phyloP scores from a whole-genome alignment of 2,113 vertebrate genomes.

The Agapornis roseicollis region DNA sequence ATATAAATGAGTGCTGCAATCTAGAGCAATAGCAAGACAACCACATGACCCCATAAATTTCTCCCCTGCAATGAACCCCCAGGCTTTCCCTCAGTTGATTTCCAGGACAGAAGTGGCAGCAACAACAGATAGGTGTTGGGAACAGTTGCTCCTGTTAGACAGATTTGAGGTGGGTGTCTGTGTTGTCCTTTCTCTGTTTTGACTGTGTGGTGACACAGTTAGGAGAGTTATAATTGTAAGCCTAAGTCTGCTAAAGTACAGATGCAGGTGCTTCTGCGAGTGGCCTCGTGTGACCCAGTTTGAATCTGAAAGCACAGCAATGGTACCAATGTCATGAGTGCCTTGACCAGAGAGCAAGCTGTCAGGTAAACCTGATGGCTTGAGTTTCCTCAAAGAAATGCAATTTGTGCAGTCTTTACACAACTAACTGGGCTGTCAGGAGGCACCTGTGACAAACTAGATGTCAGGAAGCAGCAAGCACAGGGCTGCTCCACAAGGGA shows the following conservation, averaged over 20 bases:
- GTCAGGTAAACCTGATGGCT: not conserved
- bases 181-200: not conserved
- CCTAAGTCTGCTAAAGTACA: not conserved
- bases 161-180: not conserved
- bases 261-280: not conserved
- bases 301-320: not conserved
- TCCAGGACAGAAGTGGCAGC: not conserved
- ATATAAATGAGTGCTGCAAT: not conserved
- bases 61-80: not conserved
- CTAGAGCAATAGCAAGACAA: not conserved
- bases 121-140: not conserved
- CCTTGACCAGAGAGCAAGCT: not conserved
- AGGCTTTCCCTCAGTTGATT: not conserved
- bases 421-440: not conserved
- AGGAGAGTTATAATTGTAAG: not conserved
- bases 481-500: not conserved
- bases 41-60: not conserved
- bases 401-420: not conserved
- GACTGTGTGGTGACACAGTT: not conserved
- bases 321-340: fast-evolving
- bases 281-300: not conserved
- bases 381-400: not conserved
- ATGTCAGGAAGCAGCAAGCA: not conserved
- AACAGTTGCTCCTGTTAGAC: not conserved
- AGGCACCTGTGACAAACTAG: not conserved